Conservation (phyloP, 2,113 vertebrate species). For the Coptodon rendalli region DNA sequence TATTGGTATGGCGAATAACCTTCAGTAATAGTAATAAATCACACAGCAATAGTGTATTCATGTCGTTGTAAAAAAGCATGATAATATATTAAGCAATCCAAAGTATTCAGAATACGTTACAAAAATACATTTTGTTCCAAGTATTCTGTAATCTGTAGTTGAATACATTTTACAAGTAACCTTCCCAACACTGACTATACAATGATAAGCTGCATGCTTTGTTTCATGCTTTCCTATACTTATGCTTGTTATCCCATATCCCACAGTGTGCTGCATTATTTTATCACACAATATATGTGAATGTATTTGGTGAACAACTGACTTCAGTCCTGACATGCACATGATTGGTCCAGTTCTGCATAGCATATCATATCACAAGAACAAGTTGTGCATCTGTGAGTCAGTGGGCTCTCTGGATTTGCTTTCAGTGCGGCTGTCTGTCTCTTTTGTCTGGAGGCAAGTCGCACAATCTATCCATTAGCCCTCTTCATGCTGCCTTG, state of each 20-base stretch:
- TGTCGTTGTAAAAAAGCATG: too few species aligned
- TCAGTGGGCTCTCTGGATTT: neutral
- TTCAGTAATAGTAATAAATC: too few species aligned
- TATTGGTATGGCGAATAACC: too few species aligned
- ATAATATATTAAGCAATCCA: too few species aligned
- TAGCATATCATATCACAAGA: neutral
- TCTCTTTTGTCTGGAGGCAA: constrained; percentile 17
- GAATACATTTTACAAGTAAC: neutral
- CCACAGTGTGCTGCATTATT: neutral
- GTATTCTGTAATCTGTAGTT: too few species aligned
- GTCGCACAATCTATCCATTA: constrained; percentile 48
- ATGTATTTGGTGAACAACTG: neutral
- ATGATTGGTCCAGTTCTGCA: neutral
- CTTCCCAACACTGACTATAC: neutral
- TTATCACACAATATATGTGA: neutral
- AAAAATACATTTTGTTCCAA: too few species aligned
- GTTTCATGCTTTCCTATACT: neutral
- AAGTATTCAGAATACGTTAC: too few species aligned
- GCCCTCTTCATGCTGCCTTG: constrained; percentile 28
- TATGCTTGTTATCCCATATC: neutral
- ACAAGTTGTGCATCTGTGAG: neutral
- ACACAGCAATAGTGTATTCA: too few species aligned
- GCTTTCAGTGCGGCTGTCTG: neutral
- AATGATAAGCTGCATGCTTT: neutral
- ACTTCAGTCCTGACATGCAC: neutral